A percentile compares a stretch with the other conserved stretches of the same genome.
Evolutionary conservation across 1,140 invertebrate genomes (phyloP).

Genomic region (Chelonus insularis): DNA sequence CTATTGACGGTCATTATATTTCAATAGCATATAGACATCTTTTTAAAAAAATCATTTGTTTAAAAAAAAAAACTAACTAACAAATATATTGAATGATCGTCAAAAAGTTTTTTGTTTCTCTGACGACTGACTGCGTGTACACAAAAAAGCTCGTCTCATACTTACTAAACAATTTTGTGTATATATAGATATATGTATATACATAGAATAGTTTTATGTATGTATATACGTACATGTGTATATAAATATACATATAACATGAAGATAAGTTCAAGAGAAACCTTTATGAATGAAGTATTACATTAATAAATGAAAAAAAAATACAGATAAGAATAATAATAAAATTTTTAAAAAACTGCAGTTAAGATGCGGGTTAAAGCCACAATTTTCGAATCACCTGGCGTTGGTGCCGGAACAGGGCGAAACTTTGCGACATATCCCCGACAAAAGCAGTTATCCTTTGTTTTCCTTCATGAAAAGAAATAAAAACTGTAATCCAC

Average conservation of each 20-base stretch:
- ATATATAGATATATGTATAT: no score
- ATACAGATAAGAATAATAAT: no score
- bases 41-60: conserved; percentile 2
- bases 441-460: conserved; percentile 9
- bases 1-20: conserved; percentile 18
- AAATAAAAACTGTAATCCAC: conserved; percentile 31
- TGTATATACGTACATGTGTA: no score
- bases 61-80: conserved; percentile 6
- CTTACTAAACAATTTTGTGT: neutral
- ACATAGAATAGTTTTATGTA: no score
- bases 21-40: neutral
- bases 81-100: conserved; percentile 4
- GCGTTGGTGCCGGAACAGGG: no score
- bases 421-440: conserved; percentile 36
- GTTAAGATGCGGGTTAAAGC: no score
- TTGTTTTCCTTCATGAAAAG: conserved; percentile 1
- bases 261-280: no score
- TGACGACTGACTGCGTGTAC: conserved; percentile 10
- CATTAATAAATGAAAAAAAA: no score
- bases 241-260: no score
- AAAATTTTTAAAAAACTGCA: no score
- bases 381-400: no score
- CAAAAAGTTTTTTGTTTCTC: neutral
- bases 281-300: no score
- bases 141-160: conserved; percentile 18